phyloP scores from a whole-genome alignment of 2,113 vertebrate species.

The Tiliqua scincoides region DNA sequence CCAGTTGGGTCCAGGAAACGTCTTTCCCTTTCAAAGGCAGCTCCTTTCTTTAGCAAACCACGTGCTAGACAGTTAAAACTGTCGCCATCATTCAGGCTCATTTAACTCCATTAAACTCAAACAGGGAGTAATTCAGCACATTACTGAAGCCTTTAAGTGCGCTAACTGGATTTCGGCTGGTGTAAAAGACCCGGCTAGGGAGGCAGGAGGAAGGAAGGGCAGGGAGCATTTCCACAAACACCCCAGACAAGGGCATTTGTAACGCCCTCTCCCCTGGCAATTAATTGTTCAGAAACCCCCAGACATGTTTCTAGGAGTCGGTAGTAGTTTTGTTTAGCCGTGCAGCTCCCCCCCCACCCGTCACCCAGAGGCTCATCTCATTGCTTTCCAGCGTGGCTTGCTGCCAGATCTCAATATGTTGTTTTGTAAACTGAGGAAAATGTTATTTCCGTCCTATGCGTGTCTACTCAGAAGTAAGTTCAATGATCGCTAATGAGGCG shows the following conservation, averaged over 20 bases:
- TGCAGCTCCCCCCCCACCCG: background rate
- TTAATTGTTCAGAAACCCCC: background rate
- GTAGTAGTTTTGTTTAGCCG: background rate
- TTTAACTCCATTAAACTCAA: conserved; percentile 58
- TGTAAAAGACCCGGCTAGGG: background rate
- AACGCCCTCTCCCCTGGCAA: background rate
- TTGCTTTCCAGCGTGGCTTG: background rate
- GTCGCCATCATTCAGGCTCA: conserved; percentile 37
- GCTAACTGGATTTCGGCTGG: conserved; percentile 20
- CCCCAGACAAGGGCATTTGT: background rate
- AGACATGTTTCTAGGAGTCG: background rate
- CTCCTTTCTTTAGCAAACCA: conserved; percentile 45
- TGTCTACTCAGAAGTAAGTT: too few relatives aligned
- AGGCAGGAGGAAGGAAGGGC: background rate
- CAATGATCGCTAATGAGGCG: too few relatives aligned
- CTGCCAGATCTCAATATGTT: background rate
- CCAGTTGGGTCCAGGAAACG: conserved; percentile 24
- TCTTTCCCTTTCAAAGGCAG: conserved; percentile 42
- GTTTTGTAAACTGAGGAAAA: background rate
- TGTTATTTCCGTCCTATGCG: too few relatives aligned
- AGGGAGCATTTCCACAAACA: background rate
- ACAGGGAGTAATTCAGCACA: conserved; percentile 36
- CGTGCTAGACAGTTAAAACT: conserved; percentile 52
- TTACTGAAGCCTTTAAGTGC: conserved; percentile 22
- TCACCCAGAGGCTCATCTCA: too few relatives aligned